phyloP scores from a whole-genome alignment of 2,113 vertebrate genomes.

The Henicopernis longicauda region DNA sequence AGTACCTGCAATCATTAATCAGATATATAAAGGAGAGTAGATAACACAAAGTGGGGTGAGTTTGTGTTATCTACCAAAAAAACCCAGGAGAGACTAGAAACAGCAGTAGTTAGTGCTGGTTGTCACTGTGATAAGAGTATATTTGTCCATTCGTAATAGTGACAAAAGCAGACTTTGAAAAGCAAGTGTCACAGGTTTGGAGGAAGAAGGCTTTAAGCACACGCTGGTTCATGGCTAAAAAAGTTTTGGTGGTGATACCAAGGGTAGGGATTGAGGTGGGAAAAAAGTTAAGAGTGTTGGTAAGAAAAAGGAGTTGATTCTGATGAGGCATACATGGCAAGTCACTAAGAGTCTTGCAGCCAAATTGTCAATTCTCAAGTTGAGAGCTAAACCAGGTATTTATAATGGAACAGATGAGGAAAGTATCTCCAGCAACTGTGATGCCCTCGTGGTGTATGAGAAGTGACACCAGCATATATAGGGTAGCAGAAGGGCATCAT shows the following conservation, averaged over 20 bases:
- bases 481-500: neutral
- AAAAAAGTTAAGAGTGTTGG: neutral
- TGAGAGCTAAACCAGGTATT: neutral
- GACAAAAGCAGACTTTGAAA: neutral
- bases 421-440: neutral
- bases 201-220: neutral
- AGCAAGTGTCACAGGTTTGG: neutral
- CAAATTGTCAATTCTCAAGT: neutral
- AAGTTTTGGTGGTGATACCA: neutral
- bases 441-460: rapidly evolving
- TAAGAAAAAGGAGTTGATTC: neutral
- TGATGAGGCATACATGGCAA: neutral
- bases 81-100: neutral
- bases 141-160: neutral
- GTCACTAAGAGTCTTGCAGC: neutral
- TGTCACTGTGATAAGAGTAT: neutral
- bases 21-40: neutral
- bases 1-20: neutral
- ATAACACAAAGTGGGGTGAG: neutral
- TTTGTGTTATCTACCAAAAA: neutral
- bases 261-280: neutral
- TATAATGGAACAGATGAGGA: neutral
- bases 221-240: neutral
- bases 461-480: too few species aligned
- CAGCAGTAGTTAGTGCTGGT: neutral